These are phyloP conservation scores for Pangasius mekongensis DNA, from an alignment of 2,797 vertebrate species.

Conservation along the genomic window DNA sequence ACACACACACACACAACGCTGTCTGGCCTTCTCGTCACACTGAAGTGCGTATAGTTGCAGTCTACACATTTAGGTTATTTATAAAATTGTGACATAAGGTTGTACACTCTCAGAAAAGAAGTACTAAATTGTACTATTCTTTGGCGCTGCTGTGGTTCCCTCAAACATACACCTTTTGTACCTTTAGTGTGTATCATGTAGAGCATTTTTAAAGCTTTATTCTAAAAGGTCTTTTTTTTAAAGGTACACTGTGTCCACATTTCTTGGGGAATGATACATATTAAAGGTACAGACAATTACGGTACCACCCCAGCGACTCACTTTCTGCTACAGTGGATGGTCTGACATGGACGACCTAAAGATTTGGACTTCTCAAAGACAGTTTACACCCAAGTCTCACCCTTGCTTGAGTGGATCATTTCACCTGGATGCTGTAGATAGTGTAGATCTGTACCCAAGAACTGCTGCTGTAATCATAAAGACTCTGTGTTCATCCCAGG, in stretches of 20 bases:
- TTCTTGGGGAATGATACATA: not conserved
- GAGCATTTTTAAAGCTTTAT: too few species aligned
- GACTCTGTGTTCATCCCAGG: not conserved
- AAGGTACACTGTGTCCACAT: not conserved
- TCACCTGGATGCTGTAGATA: not conserved
- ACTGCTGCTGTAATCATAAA: not conserved
- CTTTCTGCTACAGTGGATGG: not conserved
- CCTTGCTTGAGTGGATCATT: not conserved
- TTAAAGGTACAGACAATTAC: not conserved
- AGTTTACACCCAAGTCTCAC: not conserved
- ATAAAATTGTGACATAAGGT: not conserved
- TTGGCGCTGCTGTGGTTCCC: not conserved
- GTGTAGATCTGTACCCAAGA: not conserved
- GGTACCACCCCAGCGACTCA: not conserved
- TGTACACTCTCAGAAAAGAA: not conserved
- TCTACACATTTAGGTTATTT: not conserved
- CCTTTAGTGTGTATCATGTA: not conserved
- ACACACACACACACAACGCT: slow-evolving; percentile 4
- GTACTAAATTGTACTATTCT: not conserved
- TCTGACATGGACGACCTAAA: not conserved
- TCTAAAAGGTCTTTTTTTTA: not conserved
- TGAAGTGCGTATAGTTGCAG: not conserved
- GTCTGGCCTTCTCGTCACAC: not conserved
- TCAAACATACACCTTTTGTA: not conserved
- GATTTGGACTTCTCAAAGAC: not conserved